Evolutionary conservation across 2,888 invertebrate genomes (phyloP), one percentile per base, ranked within the genome.

Genomic region (Gymnosoma rotundatum): DNA sequence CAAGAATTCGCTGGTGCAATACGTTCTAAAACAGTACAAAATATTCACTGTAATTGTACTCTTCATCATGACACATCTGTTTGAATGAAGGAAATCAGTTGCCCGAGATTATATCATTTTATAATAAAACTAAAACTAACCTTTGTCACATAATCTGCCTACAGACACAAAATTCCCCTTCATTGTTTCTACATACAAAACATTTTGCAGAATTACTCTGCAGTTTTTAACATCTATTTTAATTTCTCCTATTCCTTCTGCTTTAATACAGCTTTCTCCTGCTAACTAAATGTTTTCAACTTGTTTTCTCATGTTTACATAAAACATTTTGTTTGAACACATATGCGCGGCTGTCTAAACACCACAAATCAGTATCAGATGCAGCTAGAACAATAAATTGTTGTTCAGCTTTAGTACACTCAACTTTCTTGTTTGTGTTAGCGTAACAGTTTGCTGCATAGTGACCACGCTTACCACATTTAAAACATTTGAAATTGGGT

Each of bases 161-260:
- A 81, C 64, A 48, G 70, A 76, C 16, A 81, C 50, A 36, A 81
- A 76, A 50, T 82, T 82, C 5, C 58, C 70, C 9, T 76, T 76
- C 63, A 82, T 72, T 10, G 16, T 58, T 14, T 76, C 66, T n/a
- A 69, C 64, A 73, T 74, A 80, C 20, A 74, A 54, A 45, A 74
- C 76, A 20, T 72, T 56, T 12, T 45, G 54, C 6, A 74, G 20
- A 16, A 74, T 54, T 25, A 69, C 14, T 2, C 54, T 56, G 32
- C 63, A 81, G 18, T 69, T 21, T 12, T 25, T 20, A 32, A 64
- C 56, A 32, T 56, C n/a, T 25, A 75, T 32, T 48, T 45, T 25
- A 9, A 78, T 25, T 45, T 52, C 50, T 20, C 78, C 78, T 74
- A 45, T 83, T 20, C 78, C 83, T 20, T 32, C 72, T 50, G 69